phyloP scores from a whole-genome alignment of 1,140 invertebrate species.

The Pseudoatta argentina region DNA sequence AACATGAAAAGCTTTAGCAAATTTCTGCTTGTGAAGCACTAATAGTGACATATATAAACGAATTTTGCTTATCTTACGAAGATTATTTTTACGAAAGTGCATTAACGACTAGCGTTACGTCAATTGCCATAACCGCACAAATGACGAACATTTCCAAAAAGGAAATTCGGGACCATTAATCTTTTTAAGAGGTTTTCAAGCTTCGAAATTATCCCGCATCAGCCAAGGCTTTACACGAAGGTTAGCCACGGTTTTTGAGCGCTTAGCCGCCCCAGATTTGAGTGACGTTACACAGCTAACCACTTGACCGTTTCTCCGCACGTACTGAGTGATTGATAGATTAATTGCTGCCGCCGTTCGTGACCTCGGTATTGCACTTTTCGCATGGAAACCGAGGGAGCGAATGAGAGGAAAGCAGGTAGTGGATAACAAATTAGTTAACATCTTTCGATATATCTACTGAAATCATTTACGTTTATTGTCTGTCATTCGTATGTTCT shows the following conservation, averaged over 20 bases:
- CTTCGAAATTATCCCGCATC: conserved; percentile 74
- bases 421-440: conserved; percentile 40
- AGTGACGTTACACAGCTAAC: conserved; percentile 86
- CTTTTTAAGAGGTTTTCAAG: conserved; percentile 79
- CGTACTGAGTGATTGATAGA: conserved; percentile 84
- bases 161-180: conserved; percentile 79
- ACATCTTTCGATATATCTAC: conserved; percentile 33
- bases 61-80: neutral
- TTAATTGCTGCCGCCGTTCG: conserved; percentile 79
- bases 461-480: conserved; percentile 1
- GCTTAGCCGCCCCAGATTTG: conserved; percentile 81
- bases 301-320: conserved; percentile 85
- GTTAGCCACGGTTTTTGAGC: conserved; percentile 83
- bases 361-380: conserved; percentile 66
- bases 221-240: conserved; percentile 80
- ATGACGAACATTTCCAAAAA: conserved; percentile 57
- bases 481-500: neutral
- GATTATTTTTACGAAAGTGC: conserved; percentile 32
- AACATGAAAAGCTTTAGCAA: neutral
- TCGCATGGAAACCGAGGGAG: conserved; percentile 29
- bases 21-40: neutral
- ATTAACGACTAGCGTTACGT: conserved; percentile 47
- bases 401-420: conserved; percentile 15
- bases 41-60: neutral
- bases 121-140: conserved; percentile 48